Percentiles rank a stretch among this genome's conserved stretches.
phyloP scores from a whole-genome alignment of 2,888 invertebrate species.

The Hypomecis atomaria region DNA sequence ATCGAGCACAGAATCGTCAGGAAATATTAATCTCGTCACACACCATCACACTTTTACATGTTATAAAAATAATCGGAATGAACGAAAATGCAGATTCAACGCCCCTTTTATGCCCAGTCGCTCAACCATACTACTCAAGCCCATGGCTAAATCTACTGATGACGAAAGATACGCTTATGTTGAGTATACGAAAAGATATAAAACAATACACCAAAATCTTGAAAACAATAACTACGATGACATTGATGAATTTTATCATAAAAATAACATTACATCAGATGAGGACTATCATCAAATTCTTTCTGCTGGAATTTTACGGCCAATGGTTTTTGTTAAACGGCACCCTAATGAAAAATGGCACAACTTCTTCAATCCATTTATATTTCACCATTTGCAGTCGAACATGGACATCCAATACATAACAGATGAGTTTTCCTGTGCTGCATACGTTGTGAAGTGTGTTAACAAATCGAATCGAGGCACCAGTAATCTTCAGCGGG shows the following conservation, averaged over 20 bases:
- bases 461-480: slow-evolving; percentile 61
- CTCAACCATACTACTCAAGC: slow-evolving; percentile 37
- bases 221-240: slow-evolving; percentile 44
- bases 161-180: too few species aligned
- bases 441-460: slow-evolving; percentile 62
- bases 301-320: slow-evolving; percentile 43
- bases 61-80: neutral
- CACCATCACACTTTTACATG: slow-evolving; percentile 3
- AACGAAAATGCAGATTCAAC: slow-evolving; percentile 42
- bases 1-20: neutral
- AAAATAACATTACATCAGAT: slow-evolving; percentile 49
- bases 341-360: slow-evolving; percentile 51
- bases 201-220: slow-evolving; percentile 40
- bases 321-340: slow-evolving; percentile 46
- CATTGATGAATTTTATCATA: slow-evolving; percentile 42
- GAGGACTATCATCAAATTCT: slow-evolving; percentile 32
- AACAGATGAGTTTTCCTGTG: slow-evolving; percentile 64
- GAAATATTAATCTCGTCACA: neutral
- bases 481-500: slow-evolving; percentile 55
- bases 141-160: slow-evolving; percentile 32
- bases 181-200: slow-evolving; percentile 6
- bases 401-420: slow-evolving; percentile 62
- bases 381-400: slow-evolving; percentile 49
- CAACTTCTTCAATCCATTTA: slow-evolving; percentile 59
- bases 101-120: slow-evolving; percentile 47